phyloP scores from a whole-genome alignment of 2,113 vertebrate genomes.

The Pogona vitticeps region DNA sequence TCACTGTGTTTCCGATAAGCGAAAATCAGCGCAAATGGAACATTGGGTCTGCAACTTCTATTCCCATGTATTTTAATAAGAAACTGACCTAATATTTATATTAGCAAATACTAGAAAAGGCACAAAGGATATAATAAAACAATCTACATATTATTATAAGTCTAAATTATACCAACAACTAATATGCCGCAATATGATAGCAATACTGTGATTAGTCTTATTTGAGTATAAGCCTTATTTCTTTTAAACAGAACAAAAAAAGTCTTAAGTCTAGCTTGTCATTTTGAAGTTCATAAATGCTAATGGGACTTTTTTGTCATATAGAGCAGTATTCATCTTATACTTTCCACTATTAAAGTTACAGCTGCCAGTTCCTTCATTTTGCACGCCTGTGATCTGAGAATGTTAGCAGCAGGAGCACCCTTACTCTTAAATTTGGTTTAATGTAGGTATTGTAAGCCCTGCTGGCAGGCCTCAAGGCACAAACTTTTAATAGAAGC shows the following conservation, averaged over 20 bases:
- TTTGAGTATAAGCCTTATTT: slow-evolving; percentile 38
- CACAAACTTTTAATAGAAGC: slow-evolving; percentile 75
- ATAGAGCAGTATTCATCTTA: slow-evolving; percentile 68
- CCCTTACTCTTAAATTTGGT: slow-evolving; percentile 84
- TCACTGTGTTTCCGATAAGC: neutral
- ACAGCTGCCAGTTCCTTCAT: slow-evolving; percentile 80
- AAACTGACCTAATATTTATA: neutral
- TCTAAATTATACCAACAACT: neutral
- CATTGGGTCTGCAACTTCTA: neutral
- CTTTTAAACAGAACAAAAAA: slow-evolving; percentile 50
- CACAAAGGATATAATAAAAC: neutral
- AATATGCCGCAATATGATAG: slow-evolving; percentile 28
- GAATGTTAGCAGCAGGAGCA: slow-evolving; percentile 79
- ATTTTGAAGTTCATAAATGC: slow-evolving; percentile 63
- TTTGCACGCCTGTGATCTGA: slow-evolving; percentile 83
- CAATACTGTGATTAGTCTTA: slow-evolving; percentile 27
- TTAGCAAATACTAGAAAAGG: neutral
- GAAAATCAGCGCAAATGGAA: neutral
- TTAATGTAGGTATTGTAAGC: slow-evolving; percentile 80
- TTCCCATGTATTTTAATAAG: neutral
- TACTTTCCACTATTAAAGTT: slow-evolving; percentile 77
- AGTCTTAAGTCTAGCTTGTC: slow-evolving; percentile 39
- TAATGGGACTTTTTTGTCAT: slow-evolving; percentile 72
- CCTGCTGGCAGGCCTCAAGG: slow-evolving; percentile 82
- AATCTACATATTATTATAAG: neutral